Conservation (phyloP, 2,888 invertebrate genomes). For the Octonoba sinensis region DNA sequence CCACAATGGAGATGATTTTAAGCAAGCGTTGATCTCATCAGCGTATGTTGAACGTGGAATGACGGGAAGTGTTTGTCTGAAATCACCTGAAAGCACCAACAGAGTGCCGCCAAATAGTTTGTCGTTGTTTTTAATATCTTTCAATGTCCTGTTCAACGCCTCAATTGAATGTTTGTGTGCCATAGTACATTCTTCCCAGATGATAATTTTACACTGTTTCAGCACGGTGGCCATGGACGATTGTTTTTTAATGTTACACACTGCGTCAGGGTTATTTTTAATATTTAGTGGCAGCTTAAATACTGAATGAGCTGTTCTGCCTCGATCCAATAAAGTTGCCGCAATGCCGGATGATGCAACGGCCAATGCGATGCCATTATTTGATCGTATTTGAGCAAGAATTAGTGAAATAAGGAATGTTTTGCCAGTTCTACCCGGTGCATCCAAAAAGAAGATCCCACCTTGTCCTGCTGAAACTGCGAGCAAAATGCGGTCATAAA, state of each 20-base stretch:
- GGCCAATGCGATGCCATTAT: conserved; percentile 69
- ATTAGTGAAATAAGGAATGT: conserved; percentile 70
- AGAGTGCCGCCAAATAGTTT: too few relatives aligned
- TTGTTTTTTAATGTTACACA: conserved; percentile 30
- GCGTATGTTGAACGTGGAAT: conserved; percentile 56
- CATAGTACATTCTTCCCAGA: conserved; percentile 70
- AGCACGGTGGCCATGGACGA: conserved; percentile 37
- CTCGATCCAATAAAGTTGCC: conserved; percentile 71
- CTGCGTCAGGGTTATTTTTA: conserved; percentile 27
- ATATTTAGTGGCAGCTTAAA: conserved; percentile 70
- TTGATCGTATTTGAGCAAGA: conserved; percentile 68
- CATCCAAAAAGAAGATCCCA: too few relatives aligned
- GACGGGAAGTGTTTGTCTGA: conserved; percentile 66
- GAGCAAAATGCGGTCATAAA: too few relatives aligned
- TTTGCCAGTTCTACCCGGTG: too few relatives aligned
- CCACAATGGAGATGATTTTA: too few relatives aligned
- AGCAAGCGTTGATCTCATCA: conserved; percentile 66
- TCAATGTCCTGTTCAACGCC: conserved; percentile 31
- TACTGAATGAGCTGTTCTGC: conserved; percentile 71
- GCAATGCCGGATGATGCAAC: conserved; percentile 67
- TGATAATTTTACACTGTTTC: conserved; percentile 33
- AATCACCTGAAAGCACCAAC: conserved; percentile 65
- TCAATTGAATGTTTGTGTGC: conserved; percentile 69
- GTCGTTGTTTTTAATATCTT: too few relatives aligned
- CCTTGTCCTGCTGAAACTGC: too few relatives aligned